Evolutionary conservation across 1,140 invertebrate species (phyloP), one percentile per base, ranked within the genome.

Genomic region (Phthorimaea operculella): DNA sequence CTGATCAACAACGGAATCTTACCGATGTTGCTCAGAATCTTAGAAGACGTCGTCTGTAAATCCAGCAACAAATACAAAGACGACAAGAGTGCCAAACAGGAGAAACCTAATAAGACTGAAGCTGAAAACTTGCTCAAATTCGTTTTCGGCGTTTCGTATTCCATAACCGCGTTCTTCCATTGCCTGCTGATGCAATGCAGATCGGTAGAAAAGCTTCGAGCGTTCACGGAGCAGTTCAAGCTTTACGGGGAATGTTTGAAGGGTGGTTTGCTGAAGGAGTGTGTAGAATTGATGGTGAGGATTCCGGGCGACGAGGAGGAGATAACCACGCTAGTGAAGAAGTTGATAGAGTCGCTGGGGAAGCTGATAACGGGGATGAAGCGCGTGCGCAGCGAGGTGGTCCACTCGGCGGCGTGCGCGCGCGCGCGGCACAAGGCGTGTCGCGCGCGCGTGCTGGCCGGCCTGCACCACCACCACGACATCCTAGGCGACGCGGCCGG

Each of bases 1-100:
- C 78, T 90, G 10, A 89, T 90, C 33, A 87, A 89, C 51, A 89
- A 88, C 65, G 90, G 89, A 0, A 83, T 90, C 15, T 51, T 91
- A 10, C 90, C 89, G 5, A 89, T 90, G 87, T 84, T 89, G 3
- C 60, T 90, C 6, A 83, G 88, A 62, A 66, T 91, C 11, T 60
- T 90, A 14, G 89, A 90, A 65, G 89, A 90, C 57, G 85, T 87
- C 12, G 72, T 86, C 14, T 76, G 74, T 18, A 88, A 88, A 63
- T 74, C 72, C 11, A 73, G 59, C 48, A 58, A 55, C 33, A 77
- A 75, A 58, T 72, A 61, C 68, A 74, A 68, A 55, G 47, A 33
- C 10, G 75, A 76, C 51, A 71, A 59, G 34, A 64, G 59, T 50
- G 62, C 61, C 59, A 66, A 69, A 62, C 16, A 52, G 1, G 64